A percentile compares a stretch with the other conserved stretches of the same genome.
Evolutionary conservation across 2,113 vertebrate species (phyloP).

Genomic region (Phainopepla nitens): DNA sequence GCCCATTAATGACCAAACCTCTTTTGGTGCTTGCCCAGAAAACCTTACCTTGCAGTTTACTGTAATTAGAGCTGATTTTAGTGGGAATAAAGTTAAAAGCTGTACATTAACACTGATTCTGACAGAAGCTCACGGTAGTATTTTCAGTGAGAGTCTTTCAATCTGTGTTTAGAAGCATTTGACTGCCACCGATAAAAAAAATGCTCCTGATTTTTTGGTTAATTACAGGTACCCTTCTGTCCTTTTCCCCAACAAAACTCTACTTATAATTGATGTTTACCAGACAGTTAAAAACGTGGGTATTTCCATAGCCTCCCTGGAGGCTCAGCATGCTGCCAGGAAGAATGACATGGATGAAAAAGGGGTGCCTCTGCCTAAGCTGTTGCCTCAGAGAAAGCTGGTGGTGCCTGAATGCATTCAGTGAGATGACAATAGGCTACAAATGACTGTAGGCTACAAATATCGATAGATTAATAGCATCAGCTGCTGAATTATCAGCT

Average conservation of each 20-base stretch:
- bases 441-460: not conserved
- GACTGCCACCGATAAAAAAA: accelerated
- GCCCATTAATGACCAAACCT: not conserved
- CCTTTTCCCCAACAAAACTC: not conserved
- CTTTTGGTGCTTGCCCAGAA: not conserved
- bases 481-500: not conserved
- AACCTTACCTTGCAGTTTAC: not conserved
- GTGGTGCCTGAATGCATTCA: not conserved
- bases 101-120: not conserved
- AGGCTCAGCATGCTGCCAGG: not conserved
- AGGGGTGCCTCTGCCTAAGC: not conserved
- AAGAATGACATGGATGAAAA: not conserved
- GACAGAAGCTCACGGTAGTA: not conserved
- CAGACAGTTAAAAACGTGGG: not conserved
- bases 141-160: not conserved
- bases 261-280: not conserved
- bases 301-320: not conserved
- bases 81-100: not conserved
- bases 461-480: not conserved
- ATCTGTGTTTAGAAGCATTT: not conserved
- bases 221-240: not conserved
- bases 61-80: not conserved
- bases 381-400: not conserved
- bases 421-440: accelerated
- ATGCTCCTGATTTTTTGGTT: not conserved